phyloP scores from a whole-genome alignment of 2,888 invertebrate species.

The Diabrotica balteata region DNA sequence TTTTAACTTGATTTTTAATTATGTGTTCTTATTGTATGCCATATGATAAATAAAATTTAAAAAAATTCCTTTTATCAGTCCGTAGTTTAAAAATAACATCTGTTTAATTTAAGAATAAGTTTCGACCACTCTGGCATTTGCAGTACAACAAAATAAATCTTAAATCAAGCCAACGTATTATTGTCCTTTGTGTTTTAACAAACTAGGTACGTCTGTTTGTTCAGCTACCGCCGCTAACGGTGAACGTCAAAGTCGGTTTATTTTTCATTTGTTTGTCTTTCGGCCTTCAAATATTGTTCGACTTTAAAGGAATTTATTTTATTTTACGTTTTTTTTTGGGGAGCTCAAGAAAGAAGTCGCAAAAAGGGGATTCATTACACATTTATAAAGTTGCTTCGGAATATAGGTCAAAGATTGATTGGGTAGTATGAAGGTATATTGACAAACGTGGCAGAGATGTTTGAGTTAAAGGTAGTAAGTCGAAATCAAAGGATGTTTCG shows the following conservation, averaged over 20 bases:
- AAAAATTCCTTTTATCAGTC: too few relatives aligned
- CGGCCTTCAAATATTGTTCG: constrained; percentile 15
- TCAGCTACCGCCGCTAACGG: neutral
- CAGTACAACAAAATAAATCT: constrained; percentile 16
- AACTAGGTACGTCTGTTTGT: constrained; percentile 12
- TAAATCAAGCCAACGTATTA: constrained; percentile 18
- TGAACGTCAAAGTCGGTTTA: constrained; percentile 5
- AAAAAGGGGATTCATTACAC: constrained; percentile 6
- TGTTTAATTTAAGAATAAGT: too few relatives aligned
- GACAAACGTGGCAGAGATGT: too few relatives aligned
- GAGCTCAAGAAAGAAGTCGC: neutral
- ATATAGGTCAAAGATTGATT: constrained; percentile 11
- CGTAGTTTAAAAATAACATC: too few relatives aligned
- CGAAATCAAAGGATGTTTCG: too few relatives aligned
- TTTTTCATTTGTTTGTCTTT: constrained; percentile 12
- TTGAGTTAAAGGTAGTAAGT: too few relatives aligned
- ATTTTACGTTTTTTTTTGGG: neutral
- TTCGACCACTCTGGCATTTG: too few relatives aligned
- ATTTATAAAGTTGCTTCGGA: constrained; percentile 11
- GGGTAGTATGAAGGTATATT: neutral
- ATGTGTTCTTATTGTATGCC: too few relatives aligned
- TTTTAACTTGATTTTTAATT: too few relatives aligned
- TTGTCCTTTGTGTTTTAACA: constrained; percentile 23
- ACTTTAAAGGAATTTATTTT: constrained; percentile 4
- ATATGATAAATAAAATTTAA: too few relatives aligned